Percentiles rank a stretch among this genome's conserved stretches.
These are phyloP conservation scores for Saccostrea glomerata DNA, from an alignment of 1,140 invertebrate species.

Conservation along the genomic window DNA sequence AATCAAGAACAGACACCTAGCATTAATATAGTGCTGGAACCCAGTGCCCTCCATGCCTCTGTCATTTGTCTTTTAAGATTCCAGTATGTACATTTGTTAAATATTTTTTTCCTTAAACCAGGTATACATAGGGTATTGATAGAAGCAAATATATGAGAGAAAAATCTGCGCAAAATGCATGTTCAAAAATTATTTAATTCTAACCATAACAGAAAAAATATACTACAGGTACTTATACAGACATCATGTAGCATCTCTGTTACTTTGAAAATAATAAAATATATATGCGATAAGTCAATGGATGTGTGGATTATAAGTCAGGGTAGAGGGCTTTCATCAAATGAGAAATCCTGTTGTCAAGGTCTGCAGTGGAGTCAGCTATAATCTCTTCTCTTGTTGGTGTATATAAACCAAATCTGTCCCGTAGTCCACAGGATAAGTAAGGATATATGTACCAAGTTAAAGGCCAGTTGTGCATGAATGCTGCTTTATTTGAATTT, in stretches of 20 bases:
- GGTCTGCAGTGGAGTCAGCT: not conserved
- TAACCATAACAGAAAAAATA: not conserved
- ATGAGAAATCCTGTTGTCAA: not conserved
- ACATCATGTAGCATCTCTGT: not conserved
- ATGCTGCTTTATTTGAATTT: constrained; percentile 34
- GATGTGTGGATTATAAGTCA: not conserved
- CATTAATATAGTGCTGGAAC: not conserved
- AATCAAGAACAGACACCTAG: not conserved
- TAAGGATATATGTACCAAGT: constrained; percentile 32
- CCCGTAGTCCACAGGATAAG: constrained; percentile 24
- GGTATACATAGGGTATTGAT: not conserved
- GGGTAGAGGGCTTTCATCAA: not conserved
- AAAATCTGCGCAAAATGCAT: not conserved
- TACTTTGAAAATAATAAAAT: not conserved
- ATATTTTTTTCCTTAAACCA: not conserved
- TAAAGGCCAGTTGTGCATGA: constrained; percentile 27
- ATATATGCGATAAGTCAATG: too few species aligned
- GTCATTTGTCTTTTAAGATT: not conserved
- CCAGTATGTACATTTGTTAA: not conserved
- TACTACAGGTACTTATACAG: not conserved
- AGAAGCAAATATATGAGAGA: not conserved
- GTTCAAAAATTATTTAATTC: not conserved
- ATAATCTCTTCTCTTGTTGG: not conserved
- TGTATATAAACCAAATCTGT: constrained; percentile 32
- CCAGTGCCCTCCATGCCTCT: not conserved